Conservation (phyloP, 2,888 invertebrate species). For the Thera britannica region DNA sequence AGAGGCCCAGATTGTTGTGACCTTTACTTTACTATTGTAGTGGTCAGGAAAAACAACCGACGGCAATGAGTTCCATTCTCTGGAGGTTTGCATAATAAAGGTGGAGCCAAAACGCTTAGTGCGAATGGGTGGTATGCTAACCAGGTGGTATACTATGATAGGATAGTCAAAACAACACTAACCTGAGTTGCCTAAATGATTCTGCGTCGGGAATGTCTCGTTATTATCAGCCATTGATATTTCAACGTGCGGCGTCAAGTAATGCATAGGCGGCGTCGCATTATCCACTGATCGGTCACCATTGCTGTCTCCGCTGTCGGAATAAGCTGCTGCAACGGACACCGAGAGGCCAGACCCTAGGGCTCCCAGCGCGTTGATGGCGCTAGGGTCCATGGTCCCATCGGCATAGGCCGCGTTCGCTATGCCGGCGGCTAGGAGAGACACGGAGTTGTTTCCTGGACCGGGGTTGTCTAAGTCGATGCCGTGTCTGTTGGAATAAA, state of each 20-base stretch:
- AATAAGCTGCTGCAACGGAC: slow-evolving; percentile 89
- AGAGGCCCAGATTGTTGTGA: too few species aligned
- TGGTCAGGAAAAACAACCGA: too few species aligned
- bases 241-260: slow-evolving; percentile 95
- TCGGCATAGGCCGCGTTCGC: slow-evolving; percentile 85
- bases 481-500: slow-evolving; percentile 87
- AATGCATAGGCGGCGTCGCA: slow-evolving; percentile 95
- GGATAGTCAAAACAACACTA: slow-evolving; percentile 16
- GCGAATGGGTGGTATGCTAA: too few species aligned
- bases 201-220: slow-evolving; percentile 86
- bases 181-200: slow-evolving; percentile 73
- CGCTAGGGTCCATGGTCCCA: slow-evolving; percentile 79
- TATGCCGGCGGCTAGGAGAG: slow-evolving; percentile 88
- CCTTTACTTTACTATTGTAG: too few species aligned
- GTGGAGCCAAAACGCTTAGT: too few species aligned
- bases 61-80: too few species aligned
- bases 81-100: too few species aligned
- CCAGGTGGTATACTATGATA: too few species aligned
- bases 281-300: slow-evolving; percentile 93
- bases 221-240: slow-evolving; percentile 95
- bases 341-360: slow-evolving; percentile 87
- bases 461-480: slow-evolving; percentile 96
- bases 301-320: slow-evolving; percentile 93
- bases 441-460: slow-evolving; percentile 91
- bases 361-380: slow-evolving; percentile 82